Conservation (phyloP, 2,797 vertebrate genomes). For the Urosaurus nigricauda region DNA sequence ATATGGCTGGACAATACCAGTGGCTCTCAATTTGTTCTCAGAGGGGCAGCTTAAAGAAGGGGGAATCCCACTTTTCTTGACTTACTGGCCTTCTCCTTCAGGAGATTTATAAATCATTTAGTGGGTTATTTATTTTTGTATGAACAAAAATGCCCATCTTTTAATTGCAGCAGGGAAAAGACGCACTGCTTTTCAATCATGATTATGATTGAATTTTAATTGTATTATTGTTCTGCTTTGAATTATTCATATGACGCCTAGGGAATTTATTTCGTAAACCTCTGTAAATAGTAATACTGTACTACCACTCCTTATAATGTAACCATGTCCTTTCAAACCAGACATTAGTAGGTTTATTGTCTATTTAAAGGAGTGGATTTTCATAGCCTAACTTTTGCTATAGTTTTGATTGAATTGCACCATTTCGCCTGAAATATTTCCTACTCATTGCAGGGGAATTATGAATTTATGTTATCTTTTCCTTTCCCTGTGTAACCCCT, state of each 20-base stretch:
- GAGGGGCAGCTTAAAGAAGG: constrained; percentile 1
- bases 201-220: background rate
- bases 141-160: constrained; percentile 21
- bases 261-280: background rate
- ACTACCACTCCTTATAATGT: constrained; percentile 8
- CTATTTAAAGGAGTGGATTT: background rate
- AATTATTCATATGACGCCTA: background rate
- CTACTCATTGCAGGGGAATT: background rate
- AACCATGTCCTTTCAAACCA: constrained; percentile 15
- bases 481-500: background rate
- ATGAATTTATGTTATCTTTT: background rate
- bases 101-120: background rate
- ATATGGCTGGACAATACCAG: background rate
- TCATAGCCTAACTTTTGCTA: fast-evolving
- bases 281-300: constrained; percentile 19
- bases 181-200: background rate
- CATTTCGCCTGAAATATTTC: background rate
- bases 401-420: background rate
- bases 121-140: constrained; percentile 39
- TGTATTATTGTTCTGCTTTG: constrained; percentile 5
- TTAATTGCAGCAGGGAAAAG: background rate
- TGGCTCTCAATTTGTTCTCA: constrained; percentile 20
- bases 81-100: background rate
- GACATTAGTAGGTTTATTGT: background rate
- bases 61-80: background rate